Base-by-base conservation (phyloP, 2,797 vertebrate genomes). In the Nothura maculosa region DNA sequence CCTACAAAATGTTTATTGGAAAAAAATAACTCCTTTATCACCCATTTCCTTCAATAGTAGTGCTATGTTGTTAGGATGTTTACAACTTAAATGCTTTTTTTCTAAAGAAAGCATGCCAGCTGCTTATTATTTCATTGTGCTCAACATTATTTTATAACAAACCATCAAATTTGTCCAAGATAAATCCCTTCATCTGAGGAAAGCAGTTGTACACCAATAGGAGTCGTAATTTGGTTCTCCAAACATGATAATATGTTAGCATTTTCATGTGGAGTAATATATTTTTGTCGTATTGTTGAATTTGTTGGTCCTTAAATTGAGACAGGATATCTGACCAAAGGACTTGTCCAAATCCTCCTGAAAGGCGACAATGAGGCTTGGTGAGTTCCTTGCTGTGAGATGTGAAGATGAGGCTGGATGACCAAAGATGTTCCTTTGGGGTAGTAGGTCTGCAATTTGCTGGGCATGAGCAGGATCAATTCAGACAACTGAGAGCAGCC, bases 1-100 rank as follows among this genome's bases (percentile, higher is more conserved):
- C 94, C 96, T 96, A 85, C 94, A 96, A 98, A 97, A 96, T 96
- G 96, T 97, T 96, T 97, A 97, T 97, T 97, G 96, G 96, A 73
- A 90, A 91, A 88, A 95, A 96, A 95, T 47, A 93, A 84, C 92
- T 92, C 85, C 66, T 96, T 93, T 97, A 96, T 96, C 85, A 91
- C 62, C 74, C 89, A 95, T 98, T 97, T 95, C 85, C 75, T 87
- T 94, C 83, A 81, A 93, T 55, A 91, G 93, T 68, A 86, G 79
- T 84, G 81, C 87, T 89, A 40, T 12, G 61, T 58, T 89, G 72
- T 91, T 96, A 75, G 45, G 81, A 80, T 90, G 90, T 95, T 96
- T 88, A 88, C 95, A 94, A 82, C 84, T 89, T 95, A 90, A 96
- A 96, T 92, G 93, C 5, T 3, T 27, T n/a, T 32, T 86, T 90